Conservation (phyloP, 2,888 invertebrate species). For the Chymomyza caudatula region DNA sequence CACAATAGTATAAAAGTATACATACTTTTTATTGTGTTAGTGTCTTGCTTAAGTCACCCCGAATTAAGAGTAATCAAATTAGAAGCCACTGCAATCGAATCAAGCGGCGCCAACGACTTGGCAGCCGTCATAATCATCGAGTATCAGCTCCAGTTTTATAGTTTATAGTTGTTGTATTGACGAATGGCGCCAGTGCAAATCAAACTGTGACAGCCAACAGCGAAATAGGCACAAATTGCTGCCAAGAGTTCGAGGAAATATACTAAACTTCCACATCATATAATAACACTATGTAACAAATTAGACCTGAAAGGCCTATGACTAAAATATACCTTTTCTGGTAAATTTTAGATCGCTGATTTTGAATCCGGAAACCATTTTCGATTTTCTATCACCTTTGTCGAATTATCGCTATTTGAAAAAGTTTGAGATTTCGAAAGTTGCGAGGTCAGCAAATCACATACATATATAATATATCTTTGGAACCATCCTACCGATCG, state of each 20-base stretch:
- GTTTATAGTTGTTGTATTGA: not conserved
- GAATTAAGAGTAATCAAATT: not conserved
- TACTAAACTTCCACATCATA: not conserved
- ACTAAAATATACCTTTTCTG: no score
- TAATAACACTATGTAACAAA: not conserved
- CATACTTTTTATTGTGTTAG: not conserved
- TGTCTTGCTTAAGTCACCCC: not conserved
- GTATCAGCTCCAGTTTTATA: not conserved
- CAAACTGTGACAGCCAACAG: constrained; percentile 40
- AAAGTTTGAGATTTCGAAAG: no score
- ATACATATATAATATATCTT: no score
- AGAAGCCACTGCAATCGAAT: not conserved
- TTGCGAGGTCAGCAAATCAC: no score
- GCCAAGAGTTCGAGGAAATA: constrained; percentile 29
- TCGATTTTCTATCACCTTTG: no score
- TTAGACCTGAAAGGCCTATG: no score
- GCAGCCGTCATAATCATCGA: not conserved
- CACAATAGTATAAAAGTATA: not conserved
- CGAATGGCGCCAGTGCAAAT: constrained; percentile 54
- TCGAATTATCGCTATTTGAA: no score
- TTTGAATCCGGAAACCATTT: no score
- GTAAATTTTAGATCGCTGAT: no score
- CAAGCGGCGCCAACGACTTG: not conserved
- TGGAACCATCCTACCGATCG: no score
- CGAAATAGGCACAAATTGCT: constrained; percentile 43